phyloP scores from a whole-genome alignment of 1,140 invertebrate genomes.

The Drosophila sturtevanti region DNA sequence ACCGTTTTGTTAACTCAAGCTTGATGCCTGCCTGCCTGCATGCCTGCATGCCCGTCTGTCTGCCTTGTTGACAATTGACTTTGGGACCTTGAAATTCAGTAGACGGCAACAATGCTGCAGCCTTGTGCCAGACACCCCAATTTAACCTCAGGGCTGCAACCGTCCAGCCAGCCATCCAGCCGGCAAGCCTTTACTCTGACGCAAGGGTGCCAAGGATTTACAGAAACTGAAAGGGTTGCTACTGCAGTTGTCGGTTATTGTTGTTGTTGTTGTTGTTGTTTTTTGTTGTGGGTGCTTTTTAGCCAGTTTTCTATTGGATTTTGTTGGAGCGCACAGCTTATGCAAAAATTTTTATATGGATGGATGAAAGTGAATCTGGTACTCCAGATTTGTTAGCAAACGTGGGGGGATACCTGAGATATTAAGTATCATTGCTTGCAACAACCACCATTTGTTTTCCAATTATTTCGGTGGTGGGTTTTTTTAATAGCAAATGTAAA shows the following conservation, averaged over 20 bases:
- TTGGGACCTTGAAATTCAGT: constrained; percentile 48
- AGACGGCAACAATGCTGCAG: neutral
- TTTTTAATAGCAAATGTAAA: constrained; percentile 27
- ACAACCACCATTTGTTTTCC: constrained; percentile 18
- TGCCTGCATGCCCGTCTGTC: neutral
- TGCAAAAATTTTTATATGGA: constrained; percentile 36
- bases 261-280: no score
- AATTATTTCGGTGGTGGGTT: constrained; percentile 36
- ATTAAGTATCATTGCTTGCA: constrained; percentile 1
- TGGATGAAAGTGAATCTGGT: constrained; percentile 53
- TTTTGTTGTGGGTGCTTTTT: constrained; percentile 17
- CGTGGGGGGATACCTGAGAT: neutral
- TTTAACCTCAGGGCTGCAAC: constrained; percentile 31
- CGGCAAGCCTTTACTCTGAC: neutral
- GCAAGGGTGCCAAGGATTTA: constrained; percentile 15
- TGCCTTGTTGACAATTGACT: constrained; percentile 37
- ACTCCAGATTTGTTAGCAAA: constrained; percentile 27
- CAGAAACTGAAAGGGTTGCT: constrained; percentile 43
- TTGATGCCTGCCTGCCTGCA: neutral
- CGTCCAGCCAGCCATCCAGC: neutral
- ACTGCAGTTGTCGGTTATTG: neutral
- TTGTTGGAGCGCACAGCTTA: constrained; percentile 41
- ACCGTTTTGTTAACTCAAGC: neutral
- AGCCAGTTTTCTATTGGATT: neutral
- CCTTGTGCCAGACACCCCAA: constrained; percentile 27